These are phyloP conservation scores for Eretmocerus hayati DNA, from an alignment of 2,888 invertebrate species.

Conservation along the genomic window DNA sequence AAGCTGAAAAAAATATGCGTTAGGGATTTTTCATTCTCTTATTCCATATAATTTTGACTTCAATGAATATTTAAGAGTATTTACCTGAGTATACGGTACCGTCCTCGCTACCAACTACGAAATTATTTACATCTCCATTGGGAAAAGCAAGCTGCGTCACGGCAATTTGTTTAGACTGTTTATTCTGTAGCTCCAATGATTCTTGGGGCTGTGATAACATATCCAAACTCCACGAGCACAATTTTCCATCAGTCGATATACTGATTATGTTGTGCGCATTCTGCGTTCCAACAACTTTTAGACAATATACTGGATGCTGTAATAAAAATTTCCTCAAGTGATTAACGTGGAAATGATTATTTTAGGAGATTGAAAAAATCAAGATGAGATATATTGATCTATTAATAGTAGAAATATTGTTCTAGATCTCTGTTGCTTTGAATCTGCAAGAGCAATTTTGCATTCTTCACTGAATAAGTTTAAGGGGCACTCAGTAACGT, in stretches of 20 bases:
- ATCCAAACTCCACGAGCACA: slow-evolving; percentile 98
- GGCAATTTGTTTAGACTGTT: slow-evolving; percentile 84
- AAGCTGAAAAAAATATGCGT: slow-evolving; percentile 52
- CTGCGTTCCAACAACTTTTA: slow-evolving; percentile 93
- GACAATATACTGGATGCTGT: slow-evolving; percentile 95
- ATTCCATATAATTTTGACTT: too few relatives aligned
- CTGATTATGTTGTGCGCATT: slow-evolving; percentile 98
- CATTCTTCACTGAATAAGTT: too few relatives aligned
- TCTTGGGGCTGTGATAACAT: slow-evolving; percentile 97
- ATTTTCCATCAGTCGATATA: slow-evolving; percentile 93
- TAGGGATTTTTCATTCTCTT: too few relatives aligned
- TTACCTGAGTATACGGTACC: slow-evolving; percentile 84
- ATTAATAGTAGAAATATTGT: too few relatives aligned
- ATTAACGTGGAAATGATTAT: too few relatives aligned
- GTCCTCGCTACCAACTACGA: slow-evolving; percentile 94
- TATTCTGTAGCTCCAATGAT: slow-evolving; percentile 78
- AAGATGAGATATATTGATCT: too few relatives aligned
- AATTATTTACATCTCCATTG: slow-evolving; percentile 93
- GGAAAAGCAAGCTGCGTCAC: slow-evolving; percentile 89
- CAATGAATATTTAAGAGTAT: not conserved
- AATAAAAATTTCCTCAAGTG: too few relatives aligned
- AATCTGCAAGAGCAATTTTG: too few relatives aligned
- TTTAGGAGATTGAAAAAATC: too few relatives aligned
- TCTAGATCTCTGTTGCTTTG: too few relatives aligned
- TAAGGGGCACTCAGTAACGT: too few relatives aligned